Conservation (phyloP, 2,797 vertebrate species). For the Semotilus atromaculatus region DNA sequence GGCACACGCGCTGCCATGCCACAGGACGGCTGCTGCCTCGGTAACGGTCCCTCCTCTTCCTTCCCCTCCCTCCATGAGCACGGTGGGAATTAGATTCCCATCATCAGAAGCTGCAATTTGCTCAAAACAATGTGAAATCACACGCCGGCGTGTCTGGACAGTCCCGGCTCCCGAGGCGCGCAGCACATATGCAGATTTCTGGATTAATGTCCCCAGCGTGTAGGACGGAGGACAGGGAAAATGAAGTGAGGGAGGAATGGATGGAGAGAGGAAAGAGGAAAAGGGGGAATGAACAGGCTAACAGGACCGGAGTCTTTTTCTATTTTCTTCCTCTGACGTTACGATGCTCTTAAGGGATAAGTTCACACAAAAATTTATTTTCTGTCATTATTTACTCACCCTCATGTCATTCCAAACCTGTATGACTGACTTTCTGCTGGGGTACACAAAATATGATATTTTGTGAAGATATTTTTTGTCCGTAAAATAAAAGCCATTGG, state of each 20-base stretch:
- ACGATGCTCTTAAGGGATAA: not conserved
- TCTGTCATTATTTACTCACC: not conserved
- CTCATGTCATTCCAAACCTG: not conserved
- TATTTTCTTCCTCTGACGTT: not conserved
- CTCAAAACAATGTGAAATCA: slow-evolving; percentile 77
- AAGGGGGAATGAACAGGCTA: slow-evolving; percentile 8
- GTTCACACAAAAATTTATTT: not conserved
- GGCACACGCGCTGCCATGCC: slow-evolving; percentile 62
- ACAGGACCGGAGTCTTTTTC: slow-evolving; percentile 5
- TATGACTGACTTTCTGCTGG: not conserved
- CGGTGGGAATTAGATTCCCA: slow-evolving; percentile 74
- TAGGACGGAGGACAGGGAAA: slow-evolving; percentile 60
- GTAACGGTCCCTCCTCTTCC: slow-evolving; percentile 22
- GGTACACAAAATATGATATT: not conserved
- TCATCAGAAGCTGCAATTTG: slow-evolving; percentile 75
- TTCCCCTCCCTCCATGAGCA: slow-evolving; percentile 39
- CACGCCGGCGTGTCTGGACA: slow-evolving; percentile 66
- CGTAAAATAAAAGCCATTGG: not conserved
- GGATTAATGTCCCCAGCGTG: slow-evolving; percentile 73
- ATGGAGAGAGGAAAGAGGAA: slow-evolving; percentile 15
- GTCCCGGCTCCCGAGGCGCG: slow-evolving; percentile 66
- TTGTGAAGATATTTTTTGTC: not conserved
- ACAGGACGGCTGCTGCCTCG: slow-evolving; percentile 66
- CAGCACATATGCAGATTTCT: slow-evolving; percentile 74
- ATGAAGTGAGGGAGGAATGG: slow-evolving; percentile 44